Percentiles rank a stretch among this genome's conserved stretches.
Evolutionary conservation across 2,888 invertebrate species (phyloP).

Genomic region (Peribatodes rhomboidaria): DNA sequence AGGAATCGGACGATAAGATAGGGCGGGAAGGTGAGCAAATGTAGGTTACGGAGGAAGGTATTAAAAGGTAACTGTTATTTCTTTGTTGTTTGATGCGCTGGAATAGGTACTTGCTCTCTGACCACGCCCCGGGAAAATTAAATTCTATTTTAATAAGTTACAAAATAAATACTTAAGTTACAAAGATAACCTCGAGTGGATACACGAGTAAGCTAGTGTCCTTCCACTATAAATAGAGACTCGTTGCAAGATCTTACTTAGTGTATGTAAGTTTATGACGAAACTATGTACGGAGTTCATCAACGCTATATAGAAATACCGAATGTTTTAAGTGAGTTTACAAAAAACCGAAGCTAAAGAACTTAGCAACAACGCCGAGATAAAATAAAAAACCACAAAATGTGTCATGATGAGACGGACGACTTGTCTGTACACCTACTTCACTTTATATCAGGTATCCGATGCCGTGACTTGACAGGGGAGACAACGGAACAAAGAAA

Average conservation of each 20-base stretch:
- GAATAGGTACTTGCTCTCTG: conserved; percentile 1
- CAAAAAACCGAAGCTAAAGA: not conserved
- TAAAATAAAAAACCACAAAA: conserved; percentile 1
- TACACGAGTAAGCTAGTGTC: not conserved
- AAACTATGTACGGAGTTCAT: too few relatives aligned
- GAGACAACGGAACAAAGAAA: conserved; percentile 39
- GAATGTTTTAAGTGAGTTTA: not conserved
- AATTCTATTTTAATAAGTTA: not conserved
- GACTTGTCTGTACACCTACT: conserved; percentile 6
- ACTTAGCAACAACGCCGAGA: not conserved
- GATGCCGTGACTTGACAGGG: conserved; percentile 24
- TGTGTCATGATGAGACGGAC: conserved; percentile 2
- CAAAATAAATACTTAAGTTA: not conserved
- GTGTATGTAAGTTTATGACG: too few relatives aligned
- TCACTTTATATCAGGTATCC: conserved; percentile 27
- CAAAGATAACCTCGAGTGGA: not conserved
- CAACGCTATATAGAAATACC: too few relatives aligned
- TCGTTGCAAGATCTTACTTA: too few relatives aligned
- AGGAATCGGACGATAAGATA: conserved; percentile 49
- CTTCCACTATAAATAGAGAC: too few relatives aligned
- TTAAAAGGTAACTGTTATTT: conserved; percentile 37
- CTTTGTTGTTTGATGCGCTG: conserved; percentile 30
- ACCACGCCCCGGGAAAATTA: not conserved
- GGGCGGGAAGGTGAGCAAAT: conserved; percentile 41
- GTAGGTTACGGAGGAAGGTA: conserved; percentile 38